Percentiles rank a stretch among this genome's conserved stretches.
Evolutionary conservation across 2,888 invertebrate species (phyloP).

Genomic region (Gerosis bhagava): DNA sequence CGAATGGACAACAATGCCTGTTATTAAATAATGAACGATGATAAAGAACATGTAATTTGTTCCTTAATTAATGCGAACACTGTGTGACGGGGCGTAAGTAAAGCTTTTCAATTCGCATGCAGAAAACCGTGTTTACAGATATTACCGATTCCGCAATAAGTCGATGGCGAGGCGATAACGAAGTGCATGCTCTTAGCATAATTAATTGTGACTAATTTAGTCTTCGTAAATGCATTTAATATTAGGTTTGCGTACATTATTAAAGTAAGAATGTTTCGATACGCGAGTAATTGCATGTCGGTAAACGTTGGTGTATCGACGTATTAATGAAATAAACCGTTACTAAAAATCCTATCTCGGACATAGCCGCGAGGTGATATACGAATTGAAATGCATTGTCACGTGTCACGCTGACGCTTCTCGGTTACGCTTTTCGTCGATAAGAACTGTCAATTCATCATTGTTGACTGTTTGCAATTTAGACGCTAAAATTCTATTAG

Average conservation of each 20-base stretch:
- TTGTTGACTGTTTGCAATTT: conserved; percentile 11
- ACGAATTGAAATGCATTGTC: conserved; percentile 62
- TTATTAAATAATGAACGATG: conserved; percentile 75
- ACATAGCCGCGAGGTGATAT: conserved; percentile 50
- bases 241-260: conserved; percentile 33
- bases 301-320: conserved; percentile 15
- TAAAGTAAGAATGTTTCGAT: conserved; percentile 8
- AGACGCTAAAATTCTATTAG: no score
- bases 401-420: conserved; percentile 40
- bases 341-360: conserved; percentile 57
- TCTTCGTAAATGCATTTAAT: conserved; percentile 45
- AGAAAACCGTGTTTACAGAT: conserved; percentile 58
- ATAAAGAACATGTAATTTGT: conserved; percentile 78
- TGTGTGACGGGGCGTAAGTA: conserved; percentile 74
- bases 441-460: no score
- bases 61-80: conserved; percentile 67
- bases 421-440: conserved; percentile 10
- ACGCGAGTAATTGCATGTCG: conserved; percentile 20
- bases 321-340: conserved; percentile 39
- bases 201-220: conserved; percentile 72
- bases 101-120: conserved; percentile 71
- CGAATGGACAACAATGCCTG: conserved; percentile 77
- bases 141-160: conserved; percentile 57
- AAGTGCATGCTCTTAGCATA: conserved; percentile 54
- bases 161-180: conserved; percentile 61